Evolutionary conservation across 1,140 invertebrate genomes (phyloP).

Genomic region (Bombus soroeensis): DNA sequence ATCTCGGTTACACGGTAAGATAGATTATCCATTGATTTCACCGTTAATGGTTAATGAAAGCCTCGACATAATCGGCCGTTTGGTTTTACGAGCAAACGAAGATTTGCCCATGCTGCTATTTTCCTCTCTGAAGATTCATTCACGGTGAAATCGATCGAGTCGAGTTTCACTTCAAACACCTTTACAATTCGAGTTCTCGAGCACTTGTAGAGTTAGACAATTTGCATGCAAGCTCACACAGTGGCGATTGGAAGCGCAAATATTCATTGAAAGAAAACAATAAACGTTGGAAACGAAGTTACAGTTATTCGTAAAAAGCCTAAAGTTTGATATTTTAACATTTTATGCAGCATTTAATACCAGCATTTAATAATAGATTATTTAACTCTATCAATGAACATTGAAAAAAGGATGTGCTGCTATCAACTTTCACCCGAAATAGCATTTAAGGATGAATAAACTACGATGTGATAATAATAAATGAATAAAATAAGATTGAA

Average conservation of each 20-base stretch:
- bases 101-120: background rate
- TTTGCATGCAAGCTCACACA: conserved; percentile 30
- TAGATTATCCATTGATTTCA: conserved; percentile 35
- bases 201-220: conserved; percentile 41
- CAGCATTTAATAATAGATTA: too few species aligned
- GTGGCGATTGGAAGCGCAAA: background rate
- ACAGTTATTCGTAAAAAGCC: background rate
- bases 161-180: conserved; percentile 20
- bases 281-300: background rate
- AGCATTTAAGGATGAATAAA: too few species aligned
- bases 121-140: background rate
- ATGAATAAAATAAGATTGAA: background rate
- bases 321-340: background rate
- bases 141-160: conserved; percentile 18
- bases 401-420: too few species aligned
- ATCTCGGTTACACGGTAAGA: conserved; percentile 45
- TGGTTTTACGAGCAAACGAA: background rate
- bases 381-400: too few species aligned
- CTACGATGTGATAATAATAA: too few species aligned
- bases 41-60: conserved; percentile 1
- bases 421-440: too few species aligned
- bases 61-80: background rate
- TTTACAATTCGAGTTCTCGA: conserved; percentile 27
- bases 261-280: background rate
- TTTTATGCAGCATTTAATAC: too few species aligned